phyloP scores from a whole-genome alignment of 2,888 invertebrate species.

The Arge pagana region DNA sequence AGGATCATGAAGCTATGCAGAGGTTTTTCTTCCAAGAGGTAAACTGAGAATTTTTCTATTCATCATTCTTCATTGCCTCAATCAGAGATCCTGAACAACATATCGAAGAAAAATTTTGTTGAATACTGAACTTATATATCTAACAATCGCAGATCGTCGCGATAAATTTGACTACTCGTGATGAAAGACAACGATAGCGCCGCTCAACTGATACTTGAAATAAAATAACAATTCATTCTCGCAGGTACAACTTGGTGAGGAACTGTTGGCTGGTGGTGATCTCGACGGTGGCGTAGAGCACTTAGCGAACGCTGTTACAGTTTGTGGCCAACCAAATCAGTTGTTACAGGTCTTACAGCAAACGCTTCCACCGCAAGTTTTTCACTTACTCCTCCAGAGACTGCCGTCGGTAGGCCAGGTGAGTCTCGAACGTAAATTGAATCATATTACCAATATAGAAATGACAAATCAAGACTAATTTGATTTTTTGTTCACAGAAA shows the following conservation, averaged over 20 bases:
- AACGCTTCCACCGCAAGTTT: conserved; percentile 93
- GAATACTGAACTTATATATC: too few relatives aligned
- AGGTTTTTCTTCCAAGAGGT: conserved; percentile 77
- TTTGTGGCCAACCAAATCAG: conserved; percentile 94
- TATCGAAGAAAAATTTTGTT: too few relatives aligned
- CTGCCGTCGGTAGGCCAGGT: conserved; percentile 71
- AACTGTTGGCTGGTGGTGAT: conserved; percentile 83
- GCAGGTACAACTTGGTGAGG: conserved; percentile 93
- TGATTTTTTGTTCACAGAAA: conserved; percentile 40
- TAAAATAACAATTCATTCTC: not conserved
- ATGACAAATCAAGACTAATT: not conserved
- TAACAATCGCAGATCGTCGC: too few relatives aligned
- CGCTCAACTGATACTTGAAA: conserved; percentile 1
- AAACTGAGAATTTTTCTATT: conserved; percentile 6
- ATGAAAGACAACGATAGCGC: too few relatives aligned
- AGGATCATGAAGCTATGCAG: conserved; percentile 93
- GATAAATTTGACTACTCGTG: too few relatives aligned
- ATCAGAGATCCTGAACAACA: too few relatives aligned
- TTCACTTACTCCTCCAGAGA: conserved; percentile 84
- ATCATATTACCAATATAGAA: too few relatives aligned
- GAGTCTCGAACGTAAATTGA: conserved; percentile 26
- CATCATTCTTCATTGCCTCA: too few relatives aligned
- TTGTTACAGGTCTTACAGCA: conserved; percentile 89
- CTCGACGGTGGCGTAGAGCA: conserved; percentile 92
- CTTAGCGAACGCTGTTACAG: conserved; percentile 94